Evolutionary conservation across 92 coral and sea anemone genomes (phyloP).

Genomic region (Porites divaricata): DNA sequence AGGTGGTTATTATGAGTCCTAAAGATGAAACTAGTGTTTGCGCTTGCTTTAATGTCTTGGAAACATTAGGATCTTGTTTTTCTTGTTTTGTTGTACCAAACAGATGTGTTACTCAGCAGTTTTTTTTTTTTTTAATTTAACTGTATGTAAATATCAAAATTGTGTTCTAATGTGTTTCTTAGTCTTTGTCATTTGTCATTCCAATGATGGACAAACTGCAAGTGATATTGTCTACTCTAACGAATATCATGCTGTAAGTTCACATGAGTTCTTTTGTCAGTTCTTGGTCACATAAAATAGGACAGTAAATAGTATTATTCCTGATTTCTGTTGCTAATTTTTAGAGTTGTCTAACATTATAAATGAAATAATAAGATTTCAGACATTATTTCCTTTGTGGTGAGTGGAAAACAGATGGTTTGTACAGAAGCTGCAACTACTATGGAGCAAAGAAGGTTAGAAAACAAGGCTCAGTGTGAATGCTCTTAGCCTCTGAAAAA

Average conservation of each 20-base stretch:
- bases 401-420: conserved; percentile 55
- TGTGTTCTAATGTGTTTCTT: neutral
- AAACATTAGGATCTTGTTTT: no score
- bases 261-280: neutral
- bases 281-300: neutral
- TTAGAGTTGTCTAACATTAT: neutral
- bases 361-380: conserved; percentile 45
- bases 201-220: conserved; percentile 91
- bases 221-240: conserved; percentile 92
- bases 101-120: no score
- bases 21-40: no score
- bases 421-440: conserved; percentile 36
- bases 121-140: no score
- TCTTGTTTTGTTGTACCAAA: no score
- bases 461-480: neutral
- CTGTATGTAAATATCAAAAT: no score
- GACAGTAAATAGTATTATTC: neutral
- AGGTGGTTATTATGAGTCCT: neutral
- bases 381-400: conserved; percentile 42
- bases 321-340: neutral
- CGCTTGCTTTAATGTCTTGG: neutral
- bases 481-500: no score
- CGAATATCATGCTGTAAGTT: conserved; percentile 84
- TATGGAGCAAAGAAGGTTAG: conserved; percentile 20
- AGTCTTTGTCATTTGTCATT: conserved; percentile 94